phyloP scores from a whole-genome alignment of 2,797 vertebrate genomes.

The Australoheros facetus region DNA sequence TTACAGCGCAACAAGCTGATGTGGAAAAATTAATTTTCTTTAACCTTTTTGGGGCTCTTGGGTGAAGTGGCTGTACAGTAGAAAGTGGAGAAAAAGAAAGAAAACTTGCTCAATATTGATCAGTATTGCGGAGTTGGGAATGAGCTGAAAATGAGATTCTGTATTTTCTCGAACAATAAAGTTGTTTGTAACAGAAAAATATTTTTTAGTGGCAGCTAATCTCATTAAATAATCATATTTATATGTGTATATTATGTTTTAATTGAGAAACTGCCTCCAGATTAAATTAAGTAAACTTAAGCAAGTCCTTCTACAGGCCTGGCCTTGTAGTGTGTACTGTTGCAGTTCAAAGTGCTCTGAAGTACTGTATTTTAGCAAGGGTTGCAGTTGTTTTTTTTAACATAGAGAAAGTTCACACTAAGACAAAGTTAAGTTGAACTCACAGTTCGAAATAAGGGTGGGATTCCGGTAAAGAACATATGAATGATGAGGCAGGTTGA shows the following conservation, averaged over 20 bases:
- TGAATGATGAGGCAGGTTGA: too few relatives aligned
- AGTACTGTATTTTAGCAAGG: too few relatives aligned
- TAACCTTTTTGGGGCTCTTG: neutral
- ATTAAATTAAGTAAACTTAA: neutral
- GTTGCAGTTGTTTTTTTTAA: too few relatives aligned
- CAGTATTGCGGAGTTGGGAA: neutral
- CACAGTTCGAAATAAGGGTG: neutral
- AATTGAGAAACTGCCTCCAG: neutral
- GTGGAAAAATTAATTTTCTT: neutral
- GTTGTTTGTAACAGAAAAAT: neutral
- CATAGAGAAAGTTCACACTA: neutral
- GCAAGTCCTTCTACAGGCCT: neutral
- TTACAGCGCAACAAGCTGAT: neutral
- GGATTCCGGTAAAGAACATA: too few relatives aligned
- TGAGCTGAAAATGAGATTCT: neutral
- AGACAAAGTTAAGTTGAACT: neutral
- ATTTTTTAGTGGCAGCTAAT: neutral
- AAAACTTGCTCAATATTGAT: too few relatives aligned
- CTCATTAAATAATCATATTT: neutral
- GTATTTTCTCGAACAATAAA: neutral
- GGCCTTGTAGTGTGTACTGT: neutral
- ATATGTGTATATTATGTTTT: neutral
- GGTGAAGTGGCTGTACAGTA: neutral
- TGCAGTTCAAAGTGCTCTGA: neutral
- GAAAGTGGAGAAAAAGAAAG: neutral